These are phyloP conservation scores for Alfaro cultratus DNA, from an alignment of 2,797 vertebrate genomes.

Conservation along the genomic window DNA sequence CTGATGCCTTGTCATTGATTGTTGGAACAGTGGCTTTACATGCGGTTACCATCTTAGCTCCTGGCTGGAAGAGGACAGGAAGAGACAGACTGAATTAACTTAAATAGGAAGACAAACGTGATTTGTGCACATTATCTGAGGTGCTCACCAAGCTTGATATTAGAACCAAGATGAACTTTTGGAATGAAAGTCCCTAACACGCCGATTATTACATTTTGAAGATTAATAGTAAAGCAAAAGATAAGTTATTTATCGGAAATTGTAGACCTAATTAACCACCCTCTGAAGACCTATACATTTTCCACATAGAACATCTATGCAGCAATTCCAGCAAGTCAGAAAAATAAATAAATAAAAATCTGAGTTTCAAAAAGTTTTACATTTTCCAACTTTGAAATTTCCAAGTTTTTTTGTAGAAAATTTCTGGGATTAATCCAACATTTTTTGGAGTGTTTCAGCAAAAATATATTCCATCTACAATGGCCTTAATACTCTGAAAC, in stretches of 20 bases:
- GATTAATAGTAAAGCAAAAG: neutral
- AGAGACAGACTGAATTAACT: neutral
- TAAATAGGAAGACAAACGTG: neutral
- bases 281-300: neutral
- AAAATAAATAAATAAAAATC: too few relatives aligned
- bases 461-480: too few relatives aligned
- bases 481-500: too few relatives aligned
- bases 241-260: neutral
- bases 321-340: too few relatives aligned
- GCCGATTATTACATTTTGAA: neutral
- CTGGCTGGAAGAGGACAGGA: constrained; percentile 81
- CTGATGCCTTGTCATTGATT: constrained; percentile 93
- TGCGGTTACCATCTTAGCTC: constrained; percentile 95
- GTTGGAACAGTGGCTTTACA: constrained; percentile 95
- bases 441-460: too few relatives aligned
- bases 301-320: neutral
- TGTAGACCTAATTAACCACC: neutral
- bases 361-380: too few relatives aligned
- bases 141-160: neutral
- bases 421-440: too few relatives aligned
- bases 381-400: too few relatives aligned
- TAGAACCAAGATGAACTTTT: neutral
- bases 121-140: neutral
- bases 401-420: too few relatives aligned
- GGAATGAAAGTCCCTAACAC: neutral